phyloP scores from a whole-genome alignment of 2,888 invertebrate species.

The Lochmaea crataegi region DNA sequence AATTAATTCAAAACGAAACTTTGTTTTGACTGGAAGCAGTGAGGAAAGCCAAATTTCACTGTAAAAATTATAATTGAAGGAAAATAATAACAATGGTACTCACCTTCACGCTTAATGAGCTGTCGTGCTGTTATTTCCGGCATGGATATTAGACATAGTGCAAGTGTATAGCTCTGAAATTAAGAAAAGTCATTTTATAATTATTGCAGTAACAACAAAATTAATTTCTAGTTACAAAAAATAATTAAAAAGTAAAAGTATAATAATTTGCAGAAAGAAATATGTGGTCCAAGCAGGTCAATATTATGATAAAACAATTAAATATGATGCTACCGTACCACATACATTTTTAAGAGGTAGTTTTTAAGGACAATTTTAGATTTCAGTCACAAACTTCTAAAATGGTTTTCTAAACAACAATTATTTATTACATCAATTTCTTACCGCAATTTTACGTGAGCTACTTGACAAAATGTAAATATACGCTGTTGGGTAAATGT shows the following conservation, averaged over 20 bases:
- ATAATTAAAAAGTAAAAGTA: no score
- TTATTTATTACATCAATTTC: conserved; percentile 7
- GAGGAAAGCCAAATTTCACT: conserved; percentile 21
- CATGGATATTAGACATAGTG: conserved; percentile 51
- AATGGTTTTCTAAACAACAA: conserved; percentile 1
- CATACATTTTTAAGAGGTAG: no score
- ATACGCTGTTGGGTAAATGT: background rate
- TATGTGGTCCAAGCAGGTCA: no score
- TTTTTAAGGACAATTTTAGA: background rate
- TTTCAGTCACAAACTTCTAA: background rate
- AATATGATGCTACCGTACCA: no score
- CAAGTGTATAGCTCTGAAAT: conserved; percentile 55
- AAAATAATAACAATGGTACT: conserved; percentile 40
- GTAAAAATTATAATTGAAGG: conserved; percentile 13
- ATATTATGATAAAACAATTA: no score
- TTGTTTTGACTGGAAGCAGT: background rate
- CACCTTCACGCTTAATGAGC: conserved; percentile 57
- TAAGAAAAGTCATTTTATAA: conserved; percentile 16
- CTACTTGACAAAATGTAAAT: conserved; percentile 4
- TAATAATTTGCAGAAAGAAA: no score
- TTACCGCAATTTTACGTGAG: conserved; percentile 10
- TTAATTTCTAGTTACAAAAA: background rate
- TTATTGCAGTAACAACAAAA: background rate
- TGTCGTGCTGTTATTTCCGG: conserved; percentile 47
- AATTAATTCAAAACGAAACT: conserved; percentile 13